Conservation (phyloP, 2,888 invertebrate genomes). For the Yponomeuta plumbellus region DNA sequence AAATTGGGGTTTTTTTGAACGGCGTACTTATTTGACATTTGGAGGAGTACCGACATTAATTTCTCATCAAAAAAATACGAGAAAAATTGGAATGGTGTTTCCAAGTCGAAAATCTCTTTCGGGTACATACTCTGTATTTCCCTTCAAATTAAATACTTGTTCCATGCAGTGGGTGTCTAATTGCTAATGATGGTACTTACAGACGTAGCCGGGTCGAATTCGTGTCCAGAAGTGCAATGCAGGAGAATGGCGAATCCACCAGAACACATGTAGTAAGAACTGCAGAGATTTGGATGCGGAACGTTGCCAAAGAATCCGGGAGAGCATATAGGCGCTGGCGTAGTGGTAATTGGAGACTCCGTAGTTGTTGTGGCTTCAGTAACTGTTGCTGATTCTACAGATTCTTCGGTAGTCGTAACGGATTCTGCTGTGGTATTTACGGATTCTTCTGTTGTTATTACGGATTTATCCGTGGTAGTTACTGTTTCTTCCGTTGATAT, state of each 20-base stretch:
- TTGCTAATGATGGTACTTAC: too few species aligned
- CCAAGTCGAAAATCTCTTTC: too few species aligned
- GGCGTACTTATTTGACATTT: too few species aligned
- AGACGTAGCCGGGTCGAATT: constrained; percentile 19
- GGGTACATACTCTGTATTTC: too few species aligned
- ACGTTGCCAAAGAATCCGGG: constrained; percentile 32
- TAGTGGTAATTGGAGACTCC: not conserved
- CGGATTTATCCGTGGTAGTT: not conserved
- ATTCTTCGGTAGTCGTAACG: not conserved
- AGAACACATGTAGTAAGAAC: constrained; percentile 34
- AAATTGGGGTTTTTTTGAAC: too few species aligned
- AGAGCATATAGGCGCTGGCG: constrained; percentile 13
- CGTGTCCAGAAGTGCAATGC: constrained; percentile 25
- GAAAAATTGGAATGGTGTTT: too few species aligned
- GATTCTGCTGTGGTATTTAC: not conserved
- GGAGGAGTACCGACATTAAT: too few species aligned
- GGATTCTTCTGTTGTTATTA: not conserved
- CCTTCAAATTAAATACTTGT: too few species aligned
- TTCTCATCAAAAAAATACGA: too few species aligned
- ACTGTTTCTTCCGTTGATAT: not conserved
- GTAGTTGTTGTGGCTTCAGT: too few species aligned
- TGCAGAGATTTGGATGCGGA: constrained; percentile 32
- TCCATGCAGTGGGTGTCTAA: too few species aligned
- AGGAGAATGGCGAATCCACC: constrained; percentile 28
- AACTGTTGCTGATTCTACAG: not conserved